A percentile compares a stretch with the other conserved stretches of the same genome.
Evolutionary conservation across 1,140 invertebrate genomes (phyloP).

Genomic region (Plectrocnemia conspersa): DNA sequence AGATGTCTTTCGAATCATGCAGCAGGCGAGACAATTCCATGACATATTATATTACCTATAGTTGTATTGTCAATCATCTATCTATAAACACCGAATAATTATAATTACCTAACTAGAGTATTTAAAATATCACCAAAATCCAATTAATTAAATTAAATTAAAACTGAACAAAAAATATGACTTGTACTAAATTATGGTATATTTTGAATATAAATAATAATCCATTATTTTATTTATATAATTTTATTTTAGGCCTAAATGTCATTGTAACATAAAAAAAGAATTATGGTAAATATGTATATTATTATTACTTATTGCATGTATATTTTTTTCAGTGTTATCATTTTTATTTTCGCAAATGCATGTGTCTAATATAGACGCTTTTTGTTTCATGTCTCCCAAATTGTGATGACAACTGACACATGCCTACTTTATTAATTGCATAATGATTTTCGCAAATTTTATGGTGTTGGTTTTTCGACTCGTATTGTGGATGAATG

Average conservation of each 20-base stretch:
- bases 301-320: slow-evolving; percentile 29
- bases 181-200: too few relatives aligned
- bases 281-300: slow-evolving; percentile 33
- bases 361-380: slow-evolving; percentile 39
- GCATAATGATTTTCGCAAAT: slow-evolving; percentile 27
- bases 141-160: too few relatives aligned
- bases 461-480: slow-evolving; percentile 26
- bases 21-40: too few relatives aligned
- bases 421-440: slow-evolving; percentile 30
- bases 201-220: too few relatives aligned
- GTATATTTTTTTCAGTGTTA: slow-evolving; percentile 20
- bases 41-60: too few relatives aligned
- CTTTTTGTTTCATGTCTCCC: slow-evolving; percentile 56
- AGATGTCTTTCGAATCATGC: too few relatives aligned
- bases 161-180: too few relatives aligned
- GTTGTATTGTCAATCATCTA: too few relatives aligned
- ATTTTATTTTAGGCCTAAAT: slow-evolving; percentile 31
- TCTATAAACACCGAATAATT: too few relatives aligned
- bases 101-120: too few relatives aligned
- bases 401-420: slow-evolving; percentile 40
- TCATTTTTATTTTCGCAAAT: slow-evolving; percentile 21
- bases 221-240: slow-evolving; percentile 19
- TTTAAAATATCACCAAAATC: too few relatives aligned
- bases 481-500: slow-evolving; percentile 35
- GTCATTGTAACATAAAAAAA: slow-evolving; percentile 29